These are phyloP conservation scores for Drosophila monieri DNA, from an alignment of 2,888 invertebrate genomes.

Conservation along the genomic window DNA sequence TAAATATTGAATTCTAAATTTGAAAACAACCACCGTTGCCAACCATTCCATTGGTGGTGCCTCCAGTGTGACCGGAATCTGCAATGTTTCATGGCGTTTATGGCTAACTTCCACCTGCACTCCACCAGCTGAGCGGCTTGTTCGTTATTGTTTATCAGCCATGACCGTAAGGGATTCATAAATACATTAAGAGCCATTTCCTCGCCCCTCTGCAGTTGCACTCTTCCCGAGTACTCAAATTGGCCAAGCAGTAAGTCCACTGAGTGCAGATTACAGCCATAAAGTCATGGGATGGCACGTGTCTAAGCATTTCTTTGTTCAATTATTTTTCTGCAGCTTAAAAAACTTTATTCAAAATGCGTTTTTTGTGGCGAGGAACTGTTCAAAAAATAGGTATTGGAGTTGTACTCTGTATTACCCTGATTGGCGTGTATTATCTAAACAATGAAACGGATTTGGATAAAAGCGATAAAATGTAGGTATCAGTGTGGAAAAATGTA, in stretches of 20 bases:
- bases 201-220: neutral
- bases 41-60: neutral
- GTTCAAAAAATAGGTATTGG: slow-evolving; percentile 55
- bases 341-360: slow-evolving; percentile 53
- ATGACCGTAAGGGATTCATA: slow-evolving; percentile 4
- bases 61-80: slow-evolving; percentile 5
- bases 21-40: neutral
- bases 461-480: slow-evolving; percentile 66
- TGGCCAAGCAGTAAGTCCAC: neutral
- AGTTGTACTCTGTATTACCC: slow-evolving; percentile 16
- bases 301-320: neutral
- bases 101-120: neutral
- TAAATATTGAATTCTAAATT: neutral
- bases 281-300: neutral
- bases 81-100: neutral
- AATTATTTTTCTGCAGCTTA: neutral
- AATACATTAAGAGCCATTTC: neutral
- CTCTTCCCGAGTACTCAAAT: neutral
- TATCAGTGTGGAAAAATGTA: slow-evolving; percentile 1
- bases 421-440: slow-evolving; percentile 50
- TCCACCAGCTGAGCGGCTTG: slow-evolving; percentile 18
- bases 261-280: neutral
- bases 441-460: slow-evolving; percentile 55
- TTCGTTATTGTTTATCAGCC: slow-evolving; percentile 6
- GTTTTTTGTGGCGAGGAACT: slow-evolving; percentile 57